Conservation (phyloP, 37 sponge, comb jelly and placozoan genomes). For the Bolinopsis microptera region DNA sequence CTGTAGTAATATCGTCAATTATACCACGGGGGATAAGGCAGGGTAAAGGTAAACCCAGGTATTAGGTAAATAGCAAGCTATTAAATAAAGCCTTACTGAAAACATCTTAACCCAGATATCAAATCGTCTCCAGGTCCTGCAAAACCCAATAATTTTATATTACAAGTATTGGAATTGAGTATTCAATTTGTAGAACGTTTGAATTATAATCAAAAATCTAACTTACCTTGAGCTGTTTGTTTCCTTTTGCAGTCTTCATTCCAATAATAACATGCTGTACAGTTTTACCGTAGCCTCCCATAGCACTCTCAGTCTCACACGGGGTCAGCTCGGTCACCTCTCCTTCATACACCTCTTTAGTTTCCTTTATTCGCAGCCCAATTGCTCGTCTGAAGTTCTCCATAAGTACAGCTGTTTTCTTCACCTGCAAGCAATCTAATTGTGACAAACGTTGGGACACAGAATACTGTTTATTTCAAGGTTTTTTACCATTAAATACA, state of each 20-base stretch:
- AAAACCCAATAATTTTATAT: too few species aligned
- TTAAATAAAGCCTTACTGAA: too few species aligned
- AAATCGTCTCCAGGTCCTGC: too few species aligned
- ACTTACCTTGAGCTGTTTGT: slow-evolving; percentile 88
- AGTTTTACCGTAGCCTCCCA: slow-evolving; percentile 96
- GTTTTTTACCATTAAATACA: too few species aligned
- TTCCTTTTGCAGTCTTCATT: slow-evolving; percentile 95
- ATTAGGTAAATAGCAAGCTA: too few species aligned
- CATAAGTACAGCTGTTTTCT: slow-evolving; percentile 99
- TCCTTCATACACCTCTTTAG: slow-evolving; percentile 98
- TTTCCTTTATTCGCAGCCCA: slow-evolving; percentile 97
- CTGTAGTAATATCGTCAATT: too few species aligned
- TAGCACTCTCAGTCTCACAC: slow-evolving; percentile 93
- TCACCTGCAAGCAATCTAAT: slow-evolving; percentile 76
- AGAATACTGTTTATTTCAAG: background rate
- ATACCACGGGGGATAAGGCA: too few species aligned
- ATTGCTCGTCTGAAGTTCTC: slow-evolving; percentile 98
- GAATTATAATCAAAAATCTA: background rate
- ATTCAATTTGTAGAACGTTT: too few species aligned
- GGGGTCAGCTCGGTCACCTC: slow-evolving; percentile 97
- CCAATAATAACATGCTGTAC: slow-evolving; percentile 96
- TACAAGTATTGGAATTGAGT: too few species aligned
- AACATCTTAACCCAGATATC: too few species aligned
- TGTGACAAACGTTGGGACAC: background rate
- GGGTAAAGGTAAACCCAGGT: too few species aligned